Percentiles rank a stretch among this genome's conserved stretches.
phyloP scores from a whole-genome alignment of 92 coral and sea anemone species.

The Siderastrea radians region DNA sequence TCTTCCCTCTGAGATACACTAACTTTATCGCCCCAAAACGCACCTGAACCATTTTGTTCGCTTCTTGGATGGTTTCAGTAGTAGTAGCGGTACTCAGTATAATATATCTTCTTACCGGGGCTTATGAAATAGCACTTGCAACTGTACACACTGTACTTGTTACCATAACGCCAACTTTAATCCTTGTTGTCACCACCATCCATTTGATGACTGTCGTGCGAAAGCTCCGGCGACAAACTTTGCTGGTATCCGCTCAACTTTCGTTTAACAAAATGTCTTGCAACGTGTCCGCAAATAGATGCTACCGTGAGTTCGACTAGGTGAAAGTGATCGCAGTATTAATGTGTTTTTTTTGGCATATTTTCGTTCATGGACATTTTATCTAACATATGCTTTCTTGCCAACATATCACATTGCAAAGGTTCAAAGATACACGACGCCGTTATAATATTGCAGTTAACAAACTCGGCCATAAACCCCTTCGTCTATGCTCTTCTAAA shows the following conservation, averaged over 20 bases:
- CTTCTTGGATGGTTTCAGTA: slow-evolving; percentile 37
- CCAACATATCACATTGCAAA: background rate
- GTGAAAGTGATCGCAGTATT: background rate
- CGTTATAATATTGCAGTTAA: background rate
- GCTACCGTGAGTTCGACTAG: background rate
- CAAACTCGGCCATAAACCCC: background rate
- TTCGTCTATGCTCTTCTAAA: background rate
- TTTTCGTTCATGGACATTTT: background rate
- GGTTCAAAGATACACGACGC: background rate
- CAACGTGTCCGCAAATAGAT: background rate
- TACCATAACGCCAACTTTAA: background rate
- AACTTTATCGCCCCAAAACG: slow-evolving; percentile 48
- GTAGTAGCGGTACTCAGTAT: slow-evolving; percentile 10
- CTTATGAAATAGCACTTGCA: background rate
- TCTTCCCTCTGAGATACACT: slow-evolving; percentile 38
- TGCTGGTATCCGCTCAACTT: background rate
- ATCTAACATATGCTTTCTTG: background rate
- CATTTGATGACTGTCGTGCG: background rate
- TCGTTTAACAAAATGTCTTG: slow-evolving; percentile 7
- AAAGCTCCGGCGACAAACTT: background rate
- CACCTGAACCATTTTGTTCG: background rate
- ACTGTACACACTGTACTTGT: background rate
- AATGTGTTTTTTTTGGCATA: background rate
- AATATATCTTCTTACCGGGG: background rate
- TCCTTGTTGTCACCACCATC: background rate